Evolutionary conservation across 2,113 vertebrate species (phyloP).

Genomic region (Chitala chitala): DNA sequence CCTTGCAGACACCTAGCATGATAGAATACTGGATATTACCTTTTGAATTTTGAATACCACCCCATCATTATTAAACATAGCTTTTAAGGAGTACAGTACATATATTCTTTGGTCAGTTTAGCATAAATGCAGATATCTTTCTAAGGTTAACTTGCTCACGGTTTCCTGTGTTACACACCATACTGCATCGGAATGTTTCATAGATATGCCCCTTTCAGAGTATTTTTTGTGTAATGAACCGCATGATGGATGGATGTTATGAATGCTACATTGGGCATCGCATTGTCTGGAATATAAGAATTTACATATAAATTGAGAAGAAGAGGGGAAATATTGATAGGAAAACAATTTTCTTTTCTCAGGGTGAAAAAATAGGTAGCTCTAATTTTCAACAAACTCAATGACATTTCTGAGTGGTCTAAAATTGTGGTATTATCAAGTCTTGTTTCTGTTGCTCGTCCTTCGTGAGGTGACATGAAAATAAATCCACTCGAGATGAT

Average conservation of each 20-base stretch:
- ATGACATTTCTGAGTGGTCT: conserved; percentile 41
- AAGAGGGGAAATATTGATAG: conserved; percentile 22
- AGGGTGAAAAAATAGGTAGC: neutral
- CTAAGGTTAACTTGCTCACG: neutral
- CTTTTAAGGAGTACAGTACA: no score
- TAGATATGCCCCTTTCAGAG: neutral
- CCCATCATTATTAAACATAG: no score
- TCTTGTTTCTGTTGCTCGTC: conserved; percentile 2
- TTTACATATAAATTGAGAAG: conserved; percentile 73
- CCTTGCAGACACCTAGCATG: no score
- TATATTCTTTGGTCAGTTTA: no score
- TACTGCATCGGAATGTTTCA: conserved; percentile 21
- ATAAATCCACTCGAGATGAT: neutral
- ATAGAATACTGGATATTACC: no score
- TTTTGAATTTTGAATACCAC: no score
- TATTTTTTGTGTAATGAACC: neutral
- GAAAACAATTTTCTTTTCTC: neutral
- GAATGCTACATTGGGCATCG: conserved; percentile 49
- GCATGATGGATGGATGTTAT: conserved; percentile 46
- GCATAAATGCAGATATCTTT: no score
- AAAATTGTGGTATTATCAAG: conserved; percentile 42
- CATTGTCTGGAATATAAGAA: conserved; percentile 57
- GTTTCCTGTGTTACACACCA: conserved; percentile 10
- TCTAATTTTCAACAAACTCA: conserved; percentile 35
- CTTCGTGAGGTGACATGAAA: neutral